These are phyloP conservation scores for Digitonthophagus gazella DNA, from an alignment of 2,888 invertebrate species.

Conservation along the genomic window DNA sequence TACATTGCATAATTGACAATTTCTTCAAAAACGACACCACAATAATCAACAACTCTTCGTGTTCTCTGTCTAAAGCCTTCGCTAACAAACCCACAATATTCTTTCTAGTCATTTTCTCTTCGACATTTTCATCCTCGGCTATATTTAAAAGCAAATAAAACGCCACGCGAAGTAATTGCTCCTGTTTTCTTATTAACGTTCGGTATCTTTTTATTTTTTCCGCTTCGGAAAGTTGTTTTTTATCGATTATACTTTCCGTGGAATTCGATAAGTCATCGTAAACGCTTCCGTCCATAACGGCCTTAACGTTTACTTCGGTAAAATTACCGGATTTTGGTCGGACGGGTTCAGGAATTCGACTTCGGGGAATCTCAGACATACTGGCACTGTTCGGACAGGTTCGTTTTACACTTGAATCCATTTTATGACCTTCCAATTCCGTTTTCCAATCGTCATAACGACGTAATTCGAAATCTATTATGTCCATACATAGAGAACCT, in stretches of 20 bases:
- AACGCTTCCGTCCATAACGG: constrained; percentile 64
- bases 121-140: constrained; percentile 91
- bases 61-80: constrained; percentile 85
- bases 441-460: constrained; percentile 92
- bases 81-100: constrained; percentile 85
- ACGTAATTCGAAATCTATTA: constrained; percentile 91
- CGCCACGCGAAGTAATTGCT: constrained; percentile 85
- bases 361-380: constrained; percentile 64
- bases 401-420: constrained; percentile 48
- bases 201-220: constrained; percentile 69
- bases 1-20: constrained; percentile 89
- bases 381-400: constrained; percentile 49
- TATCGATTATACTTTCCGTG: constrained; percentile 47
- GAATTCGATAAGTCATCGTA: constrained; percentile 58
- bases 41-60: constrained; percentile 83
- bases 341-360: constrained; percentile 71
- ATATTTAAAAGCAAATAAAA: constrained; percentile 93
- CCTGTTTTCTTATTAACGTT: constrained; percentile 90
- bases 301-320: constrained; percentile 56
- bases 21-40: constrained; percentile 94
- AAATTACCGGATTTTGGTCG: constrained; percentile 75
- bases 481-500: constrained; percentile 94
- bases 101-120: constrained; percentile 96
- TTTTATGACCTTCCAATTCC: constrained; percentile 57
- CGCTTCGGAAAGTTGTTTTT: constrained; percentile 45